Percentiles rank a stretch among this genome's conserved stretches.
phyloP scores from a whole-genome alignment of 2,113 vertebrate genomes.

The Sardina pilchardus region DNA sequence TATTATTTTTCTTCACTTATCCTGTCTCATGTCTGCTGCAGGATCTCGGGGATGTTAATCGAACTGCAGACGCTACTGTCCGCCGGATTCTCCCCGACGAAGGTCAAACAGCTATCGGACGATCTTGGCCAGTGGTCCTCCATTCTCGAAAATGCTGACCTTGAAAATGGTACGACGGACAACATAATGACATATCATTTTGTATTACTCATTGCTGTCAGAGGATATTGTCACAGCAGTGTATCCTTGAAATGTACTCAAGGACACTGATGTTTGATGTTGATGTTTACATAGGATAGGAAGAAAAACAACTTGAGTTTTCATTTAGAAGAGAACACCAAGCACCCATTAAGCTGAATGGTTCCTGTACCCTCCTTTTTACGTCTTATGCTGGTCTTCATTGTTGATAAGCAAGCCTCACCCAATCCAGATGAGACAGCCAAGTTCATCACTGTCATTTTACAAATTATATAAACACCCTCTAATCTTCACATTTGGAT shows the following conservation, averaged over 20 bases:
- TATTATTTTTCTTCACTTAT: slow-evolving; percentile 4
- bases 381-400: no score
- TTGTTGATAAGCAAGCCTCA: no score
- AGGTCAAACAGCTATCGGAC: slow-evolving; percentile 51
- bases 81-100: slow-evolving; percentile 56
- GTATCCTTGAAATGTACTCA: background rate
- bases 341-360: background rate
- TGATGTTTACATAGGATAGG: background rate
- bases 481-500: no score
- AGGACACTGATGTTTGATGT: background rate
- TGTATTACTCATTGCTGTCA: background rate
- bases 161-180: slow-evolving; percentile 49
- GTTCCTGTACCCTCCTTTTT: no score
- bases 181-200: background rate
- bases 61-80: slow-evolving; percentile 66
- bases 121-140: slow-evolving; percentile 60
- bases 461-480: no score
- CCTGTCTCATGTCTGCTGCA: slow-evolving; percentile 38
- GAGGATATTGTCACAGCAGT: background rate
- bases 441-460: no score
- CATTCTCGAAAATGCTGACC: slow-evolving; percentile 49
- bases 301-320: background rate
- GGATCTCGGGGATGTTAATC: slow-evolving; percentile 64
- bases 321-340: background rate
- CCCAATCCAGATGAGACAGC: no score